Base-by-base conservation (phyloP, 2,888 invertebrate species). In the Aleiodes alternator region DNA sequence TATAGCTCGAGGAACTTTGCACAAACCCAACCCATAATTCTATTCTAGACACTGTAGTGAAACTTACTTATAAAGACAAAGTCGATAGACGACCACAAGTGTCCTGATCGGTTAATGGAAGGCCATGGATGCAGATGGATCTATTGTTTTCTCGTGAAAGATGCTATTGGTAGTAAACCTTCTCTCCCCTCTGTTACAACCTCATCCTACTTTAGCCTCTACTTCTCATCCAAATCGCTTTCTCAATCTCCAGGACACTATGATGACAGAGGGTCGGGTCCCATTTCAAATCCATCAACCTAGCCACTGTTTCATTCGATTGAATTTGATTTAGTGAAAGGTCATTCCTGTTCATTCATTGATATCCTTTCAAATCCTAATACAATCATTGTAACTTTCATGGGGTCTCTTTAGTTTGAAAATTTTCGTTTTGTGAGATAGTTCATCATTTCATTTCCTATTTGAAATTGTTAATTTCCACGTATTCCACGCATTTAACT, bases 51-150 rank as follows among this genome's bases (percentile, higher is more conserved):
- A 64, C 76, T 77, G 78, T 77, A 75, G 77, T 75, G 73, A 80
- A 78, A 78, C 75, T 80, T 83, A 85, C 84, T 86, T 85, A 84
- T 83, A 82, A 83, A 82, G 77, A 76, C 78, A 78, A 76, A 68
- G 80, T 79, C 81, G 82, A 85, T 83, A 82, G 83, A 83, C 80
- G 80, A 78, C 75, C 80, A 79, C 78, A 72, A 69, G 53, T 72
- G 72, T 72, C 70, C 66, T 75, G 76, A 78, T 77, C 79, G 77
- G 73, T 79, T 82, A 84, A 86, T 82, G 83, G 84, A 80, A 77
- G 80, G 72, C 80, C 80, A 79, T 84, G 75, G 82, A 85, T 85
- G 84, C 83, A 85, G 83, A 84, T 82, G 82, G 80, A 83, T 75
- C 79, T 81, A 82, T 86, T 87, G 86, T 85, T 85, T 86, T 81